Base-by-base conservation (phyloP, 1,140 invertebrate genomes). In the fruit fly (Drosophila melanogaster) region DNA sequence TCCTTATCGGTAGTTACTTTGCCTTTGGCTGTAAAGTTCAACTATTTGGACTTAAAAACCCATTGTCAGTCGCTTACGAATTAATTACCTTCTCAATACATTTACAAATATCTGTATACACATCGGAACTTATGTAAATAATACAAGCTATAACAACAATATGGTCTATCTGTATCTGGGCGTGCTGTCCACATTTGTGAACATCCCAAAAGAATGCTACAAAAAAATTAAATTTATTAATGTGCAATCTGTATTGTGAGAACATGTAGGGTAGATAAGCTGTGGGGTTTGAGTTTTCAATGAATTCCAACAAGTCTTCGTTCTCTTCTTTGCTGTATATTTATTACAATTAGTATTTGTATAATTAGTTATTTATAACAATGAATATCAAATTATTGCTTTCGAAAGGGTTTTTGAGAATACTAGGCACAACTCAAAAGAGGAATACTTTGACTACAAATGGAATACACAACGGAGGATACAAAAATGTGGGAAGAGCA, bases 361-460 rank as follows among this genome's bases (percentile, higher is more conserved):
- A 54, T 51, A 74, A 44, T 51, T 70, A 44, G 19, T 38, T 72
- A 71, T 86, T 75, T 87, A 72, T 81, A 86, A 87, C 84, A 86
- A 83, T 61, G 66, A 86, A 89, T 86, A 86, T 86, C 83, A 83
- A 83, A 77, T 86, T 86, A 86, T 86, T 86, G 83, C 83, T 86
- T 87, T 72, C 35, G 66, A 86, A 83, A 50, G 19, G 14, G 33
- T 59, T 64, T 76, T 64, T 89, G 79, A 79, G 84, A 83, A 77
- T 79, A 67, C 57, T 71, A 77, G 70, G 60, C 54, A 84, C 81
- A 80, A 38, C 50, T 55, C 43, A 59, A 22, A 22, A 43, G 35
- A 44, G 37, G n/a, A 64, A 49, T 67, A 62, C 57, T 74, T 59
- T 33, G 38, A 77, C 49, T 77, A 85, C 24, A 64, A 8, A 53